Percentiles rank a stretch among this genome's conserved stretches.
Evolutionary conservation across 2,888 invertebrate genomes (phyloP).

Genomic region (Andrena flavipes): DNA sequence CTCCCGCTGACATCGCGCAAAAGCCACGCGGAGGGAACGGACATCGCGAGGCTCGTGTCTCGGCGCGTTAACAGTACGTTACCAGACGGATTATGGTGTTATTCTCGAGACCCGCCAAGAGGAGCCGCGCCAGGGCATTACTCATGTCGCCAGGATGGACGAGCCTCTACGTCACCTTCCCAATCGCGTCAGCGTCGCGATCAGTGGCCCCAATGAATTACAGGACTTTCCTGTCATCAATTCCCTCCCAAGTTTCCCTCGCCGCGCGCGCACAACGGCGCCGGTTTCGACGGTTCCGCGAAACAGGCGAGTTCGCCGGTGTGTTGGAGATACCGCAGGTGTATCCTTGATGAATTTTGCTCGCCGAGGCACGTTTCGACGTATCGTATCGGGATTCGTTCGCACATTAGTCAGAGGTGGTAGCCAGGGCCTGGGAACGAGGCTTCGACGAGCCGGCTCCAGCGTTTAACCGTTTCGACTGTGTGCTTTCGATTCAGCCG

Average conservation of each 20-base stretch:
- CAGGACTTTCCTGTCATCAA: conserved; percentile 27
- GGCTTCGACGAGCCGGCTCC: background rate
- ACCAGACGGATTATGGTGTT: conserved; percentile 42
- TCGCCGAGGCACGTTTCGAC: background rate
- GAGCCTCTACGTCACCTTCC: background rate
- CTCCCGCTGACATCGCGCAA: conserved; percentile 7
- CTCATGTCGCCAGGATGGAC: conserved; percentile 44
- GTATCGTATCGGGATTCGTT: conserved; percentile 2
- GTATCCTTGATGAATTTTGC: conserved; percentile 5
- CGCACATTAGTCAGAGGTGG: conserved; percentile 48
- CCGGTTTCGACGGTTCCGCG: conserved; percentile 32
- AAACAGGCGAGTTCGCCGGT: background rate
- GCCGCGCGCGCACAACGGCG: background rate
- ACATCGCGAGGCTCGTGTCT: background rate
- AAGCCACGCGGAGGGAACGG: background rate
- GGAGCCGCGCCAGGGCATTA: conserved; percentile 31
- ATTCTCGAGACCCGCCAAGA: conserved; percentile 35
- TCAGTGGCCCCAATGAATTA: conserved; percentile 18
- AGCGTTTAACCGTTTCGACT: background rate
- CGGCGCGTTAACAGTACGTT: conserved; percentile 39
- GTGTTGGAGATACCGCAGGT: background rate
- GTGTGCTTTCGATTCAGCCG: background rate
- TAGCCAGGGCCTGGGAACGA: conserved; percentile 40
- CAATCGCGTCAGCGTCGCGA: conserved; percentile 9
- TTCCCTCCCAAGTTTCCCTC: conserved; percentile 9